Evolutionary conservation across 2,113 vertebrate species (phyloP), one percentile per base, ranked within the genome.

Genomic region (Pachypanchax playfairii): DNA sequence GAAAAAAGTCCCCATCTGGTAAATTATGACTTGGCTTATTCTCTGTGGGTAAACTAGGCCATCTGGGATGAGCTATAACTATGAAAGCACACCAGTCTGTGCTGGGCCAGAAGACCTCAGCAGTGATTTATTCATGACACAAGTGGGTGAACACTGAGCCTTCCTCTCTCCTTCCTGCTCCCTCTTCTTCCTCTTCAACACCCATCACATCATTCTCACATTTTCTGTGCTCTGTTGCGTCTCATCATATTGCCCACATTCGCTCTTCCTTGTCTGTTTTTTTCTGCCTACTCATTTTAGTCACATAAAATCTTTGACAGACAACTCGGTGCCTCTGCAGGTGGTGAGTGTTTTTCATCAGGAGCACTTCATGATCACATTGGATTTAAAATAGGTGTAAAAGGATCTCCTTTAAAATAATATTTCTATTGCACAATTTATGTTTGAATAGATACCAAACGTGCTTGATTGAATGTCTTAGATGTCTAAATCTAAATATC

Each of bases 71-170:
- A 77, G 68, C 64, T 51, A 58, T 42, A 73, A 74, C 74, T 50
- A 69, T 68, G 75, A 71, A 70, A 42, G 73, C 43, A 67, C 67
- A 48, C 75, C 65, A 64, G 73, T 75, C 65, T 53, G 22, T 6
- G 57, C 57, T 65, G 75, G 48, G 48, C 46, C n/a, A 75, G 73
- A 66, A 70, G 63, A 80, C 83, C 63, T 81, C 68, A 60, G 59
- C 63, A 3, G 75, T 86, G 76, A 89, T 86, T 88, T 85, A 90
- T 90, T 89, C 78, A 88, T 86, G 73, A 85, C 81, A 88, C 79
- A 75, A 71, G 78, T 79, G 82, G 83, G 75, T 76, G 81, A 85
- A 74, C 73, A 70, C 51, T 56, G 50, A 36, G 64, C 42, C 64
- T 53, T 74, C 49, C 75, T 74, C 70, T 63, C 59, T 68, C 39